These are phyloP conservation scores for Trileptium ribeirensis DNA, from an alignment of 2,888 invertebrate species.

Conservation along the genomic window DNA sequence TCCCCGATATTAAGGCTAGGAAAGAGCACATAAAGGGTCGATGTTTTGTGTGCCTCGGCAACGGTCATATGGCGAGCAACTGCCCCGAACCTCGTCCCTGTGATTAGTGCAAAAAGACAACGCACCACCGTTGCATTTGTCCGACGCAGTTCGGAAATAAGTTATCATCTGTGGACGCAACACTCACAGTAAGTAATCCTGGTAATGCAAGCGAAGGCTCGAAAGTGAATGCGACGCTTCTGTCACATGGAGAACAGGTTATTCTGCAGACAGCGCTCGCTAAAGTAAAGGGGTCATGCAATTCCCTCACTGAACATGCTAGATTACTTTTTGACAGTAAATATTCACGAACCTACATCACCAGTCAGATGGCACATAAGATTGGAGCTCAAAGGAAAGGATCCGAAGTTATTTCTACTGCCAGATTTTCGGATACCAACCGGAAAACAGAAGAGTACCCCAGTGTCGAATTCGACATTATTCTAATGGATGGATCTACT, in stretches of 20 bases:
- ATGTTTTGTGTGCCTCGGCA: conserved; percentile 1
- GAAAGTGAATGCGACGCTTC: not conserved
- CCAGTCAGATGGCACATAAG: not conserved
- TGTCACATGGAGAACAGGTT: not conserved
- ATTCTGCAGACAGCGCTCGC: not conserved
- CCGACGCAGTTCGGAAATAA: not conserved
- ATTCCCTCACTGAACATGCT: not conserved
- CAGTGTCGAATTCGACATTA: not conserved
- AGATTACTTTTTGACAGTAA: not conserved
- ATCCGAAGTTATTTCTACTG: not conserved
- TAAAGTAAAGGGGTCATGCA: not conserved
- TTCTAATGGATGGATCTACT: not conserved
- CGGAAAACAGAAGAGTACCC: not conserved
- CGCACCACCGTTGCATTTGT: not conserved
- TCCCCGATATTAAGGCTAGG: not conserved
- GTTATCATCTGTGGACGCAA: not conserved
- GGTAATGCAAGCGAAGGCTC: not conserved
- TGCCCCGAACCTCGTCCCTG: not conserved
- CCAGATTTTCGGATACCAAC: not conserved
- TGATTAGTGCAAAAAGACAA: not conserved
- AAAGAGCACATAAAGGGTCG: not conserved
- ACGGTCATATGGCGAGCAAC: not conserved
- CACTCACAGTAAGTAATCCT: not conserved
- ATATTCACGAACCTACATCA: not conserved
- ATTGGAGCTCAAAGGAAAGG: not conserved